Base-by-base conservation (phyloP, 2,113 vertebrate genomes). In the Bambusicola thoracicus region DNA sequence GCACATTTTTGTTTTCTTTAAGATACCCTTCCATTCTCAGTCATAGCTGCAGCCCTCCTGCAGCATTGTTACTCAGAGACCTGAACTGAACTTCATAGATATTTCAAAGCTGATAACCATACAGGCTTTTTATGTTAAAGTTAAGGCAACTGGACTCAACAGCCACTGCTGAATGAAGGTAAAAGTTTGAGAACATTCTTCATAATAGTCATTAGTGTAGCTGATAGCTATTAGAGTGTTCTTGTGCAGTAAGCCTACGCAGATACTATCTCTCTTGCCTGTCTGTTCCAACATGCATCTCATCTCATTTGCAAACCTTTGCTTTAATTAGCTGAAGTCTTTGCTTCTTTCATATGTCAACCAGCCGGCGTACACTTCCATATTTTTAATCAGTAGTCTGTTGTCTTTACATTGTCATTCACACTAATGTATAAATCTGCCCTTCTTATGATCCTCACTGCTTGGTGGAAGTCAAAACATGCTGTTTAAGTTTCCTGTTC, bases 401-500 rank as follows among this genome's bases (percentile, higher is more conserved):
- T 96, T 97, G 90, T 95, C 93, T 95, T 96, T 95, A 94, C 82
- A 94, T 95, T 95, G 96, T 96, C 96, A 94, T 96, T 95, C 48
- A 2, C 94, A 88, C 80, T 72, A 93, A 92, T 80, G 49, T 87
- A 96, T 97, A 95, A 96, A 94, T 94, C 89, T 97, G 93, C 91
- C 91, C 92, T 94, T 92, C 91, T 96, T 95, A 81, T 97, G 95
- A 96, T 97, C 91, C 91, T 95, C 76, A 6, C 95, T 94, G 92
- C 90, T 94, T 93, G 89, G 81, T 87, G 89, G 87, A 94, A 93
- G 77, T 92, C 93, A 95, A 96, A 97, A 95, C 94, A 95, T 75
- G 93, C 93, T 97, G 96, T 83, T 97, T 94, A 94, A 95, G 95
- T 97, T 97, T 96, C 94, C 93, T 90, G 93, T 95, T 95, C 95